These are phyloP conservation scores for Drosophila quinaria DNA, from an alignment of 2,888 invertebrate species.

Conservation along the genomic window DNA sequence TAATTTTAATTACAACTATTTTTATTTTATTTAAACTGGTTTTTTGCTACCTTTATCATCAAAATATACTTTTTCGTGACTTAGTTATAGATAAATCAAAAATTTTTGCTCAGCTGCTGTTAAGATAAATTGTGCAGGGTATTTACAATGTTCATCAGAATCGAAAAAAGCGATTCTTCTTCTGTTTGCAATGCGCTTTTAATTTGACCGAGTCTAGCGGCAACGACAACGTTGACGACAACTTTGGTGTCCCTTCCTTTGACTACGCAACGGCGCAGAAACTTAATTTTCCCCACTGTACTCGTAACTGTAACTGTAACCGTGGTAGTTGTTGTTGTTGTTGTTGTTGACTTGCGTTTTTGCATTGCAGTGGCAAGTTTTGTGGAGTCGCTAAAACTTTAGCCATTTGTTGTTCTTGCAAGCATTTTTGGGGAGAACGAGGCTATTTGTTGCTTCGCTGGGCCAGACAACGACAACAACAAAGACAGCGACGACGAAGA, in stretches of 20 bases:
- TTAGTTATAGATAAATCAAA: neutral
- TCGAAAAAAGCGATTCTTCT: neutral
- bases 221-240: conserved; percentile 29
- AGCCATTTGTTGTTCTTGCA: conserved; percentile 60
- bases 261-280: conserved; percentile 69
- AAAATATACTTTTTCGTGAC: no score
- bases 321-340: conserved; percentile 24
- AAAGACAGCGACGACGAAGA: conserved; percentile 11
- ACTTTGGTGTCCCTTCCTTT: conserved; percentile 58
- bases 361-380: conserved; percentile 70
- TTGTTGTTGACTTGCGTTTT: conserved; percentile 58
- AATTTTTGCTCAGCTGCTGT: neutral
- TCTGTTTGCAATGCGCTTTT: conserved; percentile 65
- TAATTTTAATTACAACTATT: no score
- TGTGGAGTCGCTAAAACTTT: conserved; percentile 65
- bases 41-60: no score
- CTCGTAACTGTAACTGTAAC: conserved; percentile 26
- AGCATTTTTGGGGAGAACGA: conserved; percentile 59
- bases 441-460: conserved; percentile 76
- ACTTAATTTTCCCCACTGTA: conserved; percentile 66
- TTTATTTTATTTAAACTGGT: no score
- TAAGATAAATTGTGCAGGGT: conserved; percentile 3
- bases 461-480: conserved; percentile 62
- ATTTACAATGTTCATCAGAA: neutral
- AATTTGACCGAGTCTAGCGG: conserved; percentile 70